Evolutionary conservation across 2,113 vertebrate species (phyloP).

Genomic region (Tragelaphus strepsiceros): DNA sequence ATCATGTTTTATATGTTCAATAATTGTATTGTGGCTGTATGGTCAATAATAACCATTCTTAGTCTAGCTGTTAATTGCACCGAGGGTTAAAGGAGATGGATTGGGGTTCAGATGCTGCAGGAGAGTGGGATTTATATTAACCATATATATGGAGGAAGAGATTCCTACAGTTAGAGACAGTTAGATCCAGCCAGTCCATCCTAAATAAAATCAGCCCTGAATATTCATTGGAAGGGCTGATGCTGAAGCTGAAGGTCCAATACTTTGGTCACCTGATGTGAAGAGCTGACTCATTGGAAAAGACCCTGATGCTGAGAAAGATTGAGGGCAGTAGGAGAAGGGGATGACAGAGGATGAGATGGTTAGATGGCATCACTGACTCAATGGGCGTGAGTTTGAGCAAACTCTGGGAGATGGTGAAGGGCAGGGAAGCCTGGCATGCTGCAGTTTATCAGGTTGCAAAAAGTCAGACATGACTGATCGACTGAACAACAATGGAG

Average conservation of each 20-base stretch:
- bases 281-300: not conserved
- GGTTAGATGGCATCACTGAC: not conserved
- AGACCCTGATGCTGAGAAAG: not conserved
- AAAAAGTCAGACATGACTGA: not conserved
- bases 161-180: not conserved
- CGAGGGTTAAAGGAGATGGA: not conserved
- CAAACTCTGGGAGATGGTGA: not conserved
- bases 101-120: rapidly evolving
- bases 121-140: not conserved
- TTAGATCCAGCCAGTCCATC: not conserved
- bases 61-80: not conserved
- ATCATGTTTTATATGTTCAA: not conserved
- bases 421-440: rapidly evolving
- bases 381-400: not conserved
- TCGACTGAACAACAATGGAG: not conserved
- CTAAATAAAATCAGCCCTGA: not conserved
- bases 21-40: not conserved
- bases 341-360: not conserved
- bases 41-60: not conserved
- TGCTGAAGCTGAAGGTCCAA: not conserved
- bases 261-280: not conserved
- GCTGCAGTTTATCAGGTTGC: not conserved
- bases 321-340: not conserved
- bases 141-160: not conserved
- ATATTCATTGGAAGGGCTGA: not conserved